These are phyloP conservation scores for Schlechtendalia chinensis DNA, from an alignment of 1,140 invertebrate genomes.

Conservation along the genomic window DNA sequence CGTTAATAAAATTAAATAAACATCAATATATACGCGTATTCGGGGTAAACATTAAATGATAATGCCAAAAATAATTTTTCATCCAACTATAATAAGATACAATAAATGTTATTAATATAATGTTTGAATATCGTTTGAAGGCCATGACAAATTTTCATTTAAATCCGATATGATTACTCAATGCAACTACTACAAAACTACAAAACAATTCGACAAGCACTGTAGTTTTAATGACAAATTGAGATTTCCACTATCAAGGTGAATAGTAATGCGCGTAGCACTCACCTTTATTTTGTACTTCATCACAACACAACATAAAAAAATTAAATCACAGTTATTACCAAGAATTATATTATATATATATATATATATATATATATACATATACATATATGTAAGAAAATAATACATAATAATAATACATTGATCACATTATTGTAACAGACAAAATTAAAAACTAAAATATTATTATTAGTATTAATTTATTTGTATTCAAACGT, in stretches of 20 bases:
- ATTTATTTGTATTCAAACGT: too few relatives aligned
- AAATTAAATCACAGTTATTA: too few relatives aligned
- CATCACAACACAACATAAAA: too few relatives aligned
- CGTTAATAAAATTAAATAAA: conserved; percentile 12
- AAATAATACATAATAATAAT: too few relatives aligned
- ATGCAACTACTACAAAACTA: background rate
- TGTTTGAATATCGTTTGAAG: background rate
- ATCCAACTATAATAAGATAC: background rate
- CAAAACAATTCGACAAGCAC: conserved; percentile 9
- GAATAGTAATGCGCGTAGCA: background rate
- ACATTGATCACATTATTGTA: too few relatives aligned
- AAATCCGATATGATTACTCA: background rate
- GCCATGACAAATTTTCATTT: conserved; percentile 21
- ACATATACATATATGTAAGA: too few relatives aligned
- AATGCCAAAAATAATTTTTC: background rate
- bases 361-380: too few relatives aligned
- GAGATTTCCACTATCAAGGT: background rate
- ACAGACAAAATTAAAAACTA: too few relatives aligned
- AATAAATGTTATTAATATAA: background rate
- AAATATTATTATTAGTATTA: too few relatives aligned
- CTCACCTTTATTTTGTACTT: background rate
- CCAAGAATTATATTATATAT: too few relatives aligned
- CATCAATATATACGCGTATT: background rate
- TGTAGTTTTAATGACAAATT: conserved; percentile 24
- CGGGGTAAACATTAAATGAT: background rate